Base-by-base conservation (phyloP, 64 coral and sea anemone genomes). In the Dendronephthya gigantea region DNA sequence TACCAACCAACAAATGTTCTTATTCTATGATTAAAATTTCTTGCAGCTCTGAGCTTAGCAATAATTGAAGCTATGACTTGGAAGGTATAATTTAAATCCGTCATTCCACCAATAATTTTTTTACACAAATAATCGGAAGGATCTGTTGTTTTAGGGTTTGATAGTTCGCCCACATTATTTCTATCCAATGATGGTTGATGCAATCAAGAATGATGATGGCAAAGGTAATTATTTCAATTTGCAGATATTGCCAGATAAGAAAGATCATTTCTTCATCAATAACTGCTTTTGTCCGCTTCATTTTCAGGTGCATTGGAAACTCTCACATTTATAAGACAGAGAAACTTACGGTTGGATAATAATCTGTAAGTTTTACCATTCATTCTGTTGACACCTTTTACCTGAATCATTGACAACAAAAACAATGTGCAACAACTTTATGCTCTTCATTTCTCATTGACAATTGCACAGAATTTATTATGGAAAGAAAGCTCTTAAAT, bases 111-210 rank as follows among this genome's bases (percentile, higher is more conserved):
- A 50, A 50, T 7, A 7, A 50, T 7, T 50, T 9, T 16, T 9
- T 16, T 50, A 50, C 48, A 1, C 7, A 16, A 62, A 62, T 23
- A 22, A n/a, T 62, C 25, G 0, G 17, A n/a, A 1, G 1, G 55
- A 27, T 7, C 25, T 62, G 15, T 29, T 79, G 34, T 12, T 39
- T 79, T 76, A 79, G 72, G 72, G 7, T 15, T 2, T 79, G 22
- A 35, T 9, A 15, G 17, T 79, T 29, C 72, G 72, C 9, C 72
- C 72, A 33, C 72, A 79, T 19, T 79, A 79, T 79, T 79, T 79
- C 37, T 79, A 79, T 17, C 72, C 72, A 34, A 39, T 79, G 32
- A 79, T 79, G 72, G 72, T 79, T 15, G 72, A 79, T 35, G 72
- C 72, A 9, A 34, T 79, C 15, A 79, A 79, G 36, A 9, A 33